phyloP scores from a whole-genome alignment of 2,888 invertebrate species.

The Acanthosepion pharaonis region DNA sequence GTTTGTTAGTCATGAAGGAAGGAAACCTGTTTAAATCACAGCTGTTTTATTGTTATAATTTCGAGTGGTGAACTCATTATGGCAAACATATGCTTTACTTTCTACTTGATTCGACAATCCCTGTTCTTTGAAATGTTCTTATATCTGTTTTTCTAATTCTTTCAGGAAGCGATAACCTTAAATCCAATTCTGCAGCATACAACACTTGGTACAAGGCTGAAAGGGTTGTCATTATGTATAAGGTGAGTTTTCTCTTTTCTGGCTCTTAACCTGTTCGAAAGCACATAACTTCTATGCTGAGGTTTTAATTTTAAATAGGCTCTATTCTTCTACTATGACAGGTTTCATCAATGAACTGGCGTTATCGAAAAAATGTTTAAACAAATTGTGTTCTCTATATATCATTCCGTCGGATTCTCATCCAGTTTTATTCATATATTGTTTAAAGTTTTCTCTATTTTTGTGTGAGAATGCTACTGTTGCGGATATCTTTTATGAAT shows the following conservation, averaged over 20 bases:
- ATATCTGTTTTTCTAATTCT: not conserved
- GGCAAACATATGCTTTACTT: not conserved
- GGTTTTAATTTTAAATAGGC: too few species aligned
- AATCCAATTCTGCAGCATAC: not conserved
- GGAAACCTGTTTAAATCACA: not conserved
- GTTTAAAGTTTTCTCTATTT: too few species aligned
- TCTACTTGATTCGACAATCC: not conserved
- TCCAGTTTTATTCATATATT: too few species aligned
- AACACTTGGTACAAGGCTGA: conserved; percentile 44
- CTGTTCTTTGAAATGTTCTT: not conserved
- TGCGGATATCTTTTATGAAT: too few species aligned
- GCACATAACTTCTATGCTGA: too few species aligned
- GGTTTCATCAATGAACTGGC: too few species aligned
- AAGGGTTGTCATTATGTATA: conserved; percentile 3
- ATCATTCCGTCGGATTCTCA: too few species aligned
- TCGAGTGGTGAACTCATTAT: not conserved
- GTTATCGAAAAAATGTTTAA: too few species aligned
- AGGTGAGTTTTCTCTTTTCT: not conserved
- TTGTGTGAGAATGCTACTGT: too few species aligned
- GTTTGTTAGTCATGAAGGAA: not conserved
- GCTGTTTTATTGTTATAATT: not conserved
- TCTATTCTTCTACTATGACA: too few species aligned
- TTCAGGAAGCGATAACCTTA: not conserved
- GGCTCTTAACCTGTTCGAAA: too few species aligned
- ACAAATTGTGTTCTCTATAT: too few species aligned